Base-by-base conservation (phyloP, 1,140 invertebrate species). In the Luehdorfia chinensis region DNA sequence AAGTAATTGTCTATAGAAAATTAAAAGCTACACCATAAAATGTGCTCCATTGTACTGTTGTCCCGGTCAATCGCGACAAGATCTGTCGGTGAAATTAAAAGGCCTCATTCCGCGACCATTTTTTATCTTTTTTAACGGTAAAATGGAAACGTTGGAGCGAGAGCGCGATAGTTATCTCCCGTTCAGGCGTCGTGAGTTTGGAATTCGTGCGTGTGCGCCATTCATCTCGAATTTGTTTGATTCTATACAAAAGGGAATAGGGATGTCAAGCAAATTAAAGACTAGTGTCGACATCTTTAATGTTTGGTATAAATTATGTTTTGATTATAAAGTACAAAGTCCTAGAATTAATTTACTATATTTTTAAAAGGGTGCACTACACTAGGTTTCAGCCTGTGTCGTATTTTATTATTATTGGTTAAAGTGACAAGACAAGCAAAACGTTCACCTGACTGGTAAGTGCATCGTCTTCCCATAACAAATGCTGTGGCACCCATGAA, bases 71-170 rank as follows among this genome's bases (percentile, higher is more conserved):
- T 61, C 53, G 14, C 18, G 19, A 27, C 19, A 14, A 41, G 56
- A 57, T 61, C 59, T 54, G 43, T 33, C 28, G 28, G 31, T 37
- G 47, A 50, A 52, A 53, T 31, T 43, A 47, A 55, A 55, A 50
- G 45, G 44, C 46, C 44, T 53, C 52, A n/a, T 50, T 54, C 54
- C 55, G 53, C 44, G 39, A 30, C 31, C 37, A 50, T 56, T 64
- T 58, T 51, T 57, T 54, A 56, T 55, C 46, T 55, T 51, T 59
- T 54, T 41, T 58, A 59, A 58, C 56, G 56, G 64, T 55, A 47
- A 54, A 27, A 4, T 36, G 1, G 34, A 13, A 12, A 21, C 14
- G 47, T 34, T 49, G 12, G 45, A 55, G 37, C 13, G 56, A 47
- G 59, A 59, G 7, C 18, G 32, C 4, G 6, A 1, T 41, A 5